Base-by-base conservation (phyloP, 1,140 invertebrate species). In the Bombus sibiricus region DNA sequence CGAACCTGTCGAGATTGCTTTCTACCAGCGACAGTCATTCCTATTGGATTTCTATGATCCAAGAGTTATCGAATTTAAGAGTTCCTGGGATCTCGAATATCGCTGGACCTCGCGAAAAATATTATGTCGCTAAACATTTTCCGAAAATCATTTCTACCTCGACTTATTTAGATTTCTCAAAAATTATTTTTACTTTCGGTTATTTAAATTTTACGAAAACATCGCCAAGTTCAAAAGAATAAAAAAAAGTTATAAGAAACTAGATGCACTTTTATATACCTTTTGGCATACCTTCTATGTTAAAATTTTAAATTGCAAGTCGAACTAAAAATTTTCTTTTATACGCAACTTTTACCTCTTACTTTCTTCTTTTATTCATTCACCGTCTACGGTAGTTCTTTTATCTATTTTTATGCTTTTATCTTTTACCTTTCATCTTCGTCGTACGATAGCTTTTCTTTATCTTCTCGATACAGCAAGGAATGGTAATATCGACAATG, bases 11-110 rank as follows among this genome's bases (percentile, higher is more conserved):
- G 69, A 71, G 69, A 71, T 71, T 71, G 69, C 37, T 71, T 71
- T 71, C 69, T n/a, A 71, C 69, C 37, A 41, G 37, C 39, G 69
- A 25, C 37, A 71, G 69, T 71, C 69, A 41, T 71, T 71, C 69
- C 10, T 71, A 71, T 71, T 71, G 69, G 69, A 71, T 41, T 41
- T 41, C 69, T 28, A 71, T 41, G 69, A 41, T 71, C 25, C 47
- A 22, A 53, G 47, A 53, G 47, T 53, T 53, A 53, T 53, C 47
- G 47, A 53, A 53, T 71, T 25, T 28, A 41, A 71, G 25, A 41
- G 10, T 71, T 41, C 1, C 28, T 15, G 39, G 6, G 37, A 41
- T 41, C 12, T n/a, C 28, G 37, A 69, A 39, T 13, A 6, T n/a
- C 69, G 28, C 34, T 2, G 39, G 4, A 41, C 28, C 5, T 15